A percentile compares a stretch with the other conserved stretches of the same genome.
These are phyloP conservation scores for Zaprionus lineosus DNA, from an alignment of 2,888 invertebrate genomes.

Conservation along the genomic window DNA sequence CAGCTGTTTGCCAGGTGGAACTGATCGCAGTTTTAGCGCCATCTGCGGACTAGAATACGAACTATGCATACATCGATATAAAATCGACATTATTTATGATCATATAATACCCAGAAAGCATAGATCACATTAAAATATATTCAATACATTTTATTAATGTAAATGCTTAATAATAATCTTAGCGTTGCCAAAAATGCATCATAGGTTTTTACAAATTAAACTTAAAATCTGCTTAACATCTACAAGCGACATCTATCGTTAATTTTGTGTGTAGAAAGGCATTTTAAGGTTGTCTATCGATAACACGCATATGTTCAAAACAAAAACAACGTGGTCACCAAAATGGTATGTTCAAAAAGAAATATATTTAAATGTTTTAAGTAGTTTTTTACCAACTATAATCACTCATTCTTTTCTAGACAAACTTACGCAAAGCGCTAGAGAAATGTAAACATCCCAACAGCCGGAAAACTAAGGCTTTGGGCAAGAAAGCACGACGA, in stretches of 20 bases:
- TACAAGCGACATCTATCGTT: constrained; percentile 4
- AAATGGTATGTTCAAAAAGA: constrained; percentile 34
- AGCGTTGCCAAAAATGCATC: too few relatives aligned
- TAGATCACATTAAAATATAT: too few relatives aligned
- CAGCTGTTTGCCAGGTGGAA: constrained; percentile 50
- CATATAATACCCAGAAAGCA: too few relatives aligned
- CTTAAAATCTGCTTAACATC: too few relatives aligned
- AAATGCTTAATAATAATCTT: too few relatives aligned
- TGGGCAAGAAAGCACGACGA: constrained; percentile 88
- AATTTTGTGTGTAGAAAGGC: neutral
- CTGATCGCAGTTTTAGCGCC: constrained; percentile 36
- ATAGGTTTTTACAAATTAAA: too few relatives aligned
- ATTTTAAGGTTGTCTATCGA: neutral
- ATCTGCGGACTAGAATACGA: constrained; percentile 4
- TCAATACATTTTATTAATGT: too few relatives aligned
- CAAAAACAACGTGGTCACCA: constrained; percentile 48
- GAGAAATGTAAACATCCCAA: constrained; percentile 90
- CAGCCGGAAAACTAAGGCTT: constrained; percentile 90
- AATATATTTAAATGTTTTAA: neutral
- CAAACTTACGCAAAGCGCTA: constrained; percentile 84
- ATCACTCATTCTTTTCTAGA: constrained; percentile 78
- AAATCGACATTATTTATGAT: too few relatives aligned
- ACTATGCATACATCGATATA: neutral
- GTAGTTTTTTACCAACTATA: neutral
- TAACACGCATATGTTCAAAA: constrained; percentile 17